phyloP scores from a whole-genome alignment of 2,888 invertebrate genomes.

The Chrysolina haemoptera region DNA sequence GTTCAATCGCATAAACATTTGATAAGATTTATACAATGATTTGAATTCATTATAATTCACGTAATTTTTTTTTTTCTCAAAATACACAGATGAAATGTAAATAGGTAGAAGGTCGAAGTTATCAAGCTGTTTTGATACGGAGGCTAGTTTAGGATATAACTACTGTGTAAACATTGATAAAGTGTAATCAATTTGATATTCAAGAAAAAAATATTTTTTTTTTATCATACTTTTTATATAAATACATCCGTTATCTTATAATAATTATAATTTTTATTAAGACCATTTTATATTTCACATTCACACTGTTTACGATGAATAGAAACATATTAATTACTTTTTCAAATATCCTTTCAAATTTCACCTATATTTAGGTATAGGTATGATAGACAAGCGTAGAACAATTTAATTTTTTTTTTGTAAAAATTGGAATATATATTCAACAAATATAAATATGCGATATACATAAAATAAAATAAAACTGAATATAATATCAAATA shows the following conservation, averaged over 20 bases:
- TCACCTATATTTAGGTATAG: no score
- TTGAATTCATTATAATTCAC: background rate
- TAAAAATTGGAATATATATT: no score
- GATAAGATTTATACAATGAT: no score
- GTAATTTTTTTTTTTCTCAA: background rate
- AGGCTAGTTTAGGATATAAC: background rate
- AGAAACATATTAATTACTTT: background rate
- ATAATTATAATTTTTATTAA: background rate
- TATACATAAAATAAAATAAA: no score
- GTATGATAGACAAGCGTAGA: no score
- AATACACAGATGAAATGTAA: background rate
- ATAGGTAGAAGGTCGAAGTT: constrained; percentile 1
- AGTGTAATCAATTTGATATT: background rate
- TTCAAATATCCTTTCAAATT: no score
- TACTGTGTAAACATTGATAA: constrained; percentile 1
- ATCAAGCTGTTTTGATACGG: background rate
- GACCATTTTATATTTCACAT: background rate
- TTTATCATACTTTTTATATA: background rate
- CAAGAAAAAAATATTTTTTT: background rate
- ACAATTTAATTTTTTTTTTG: no score
- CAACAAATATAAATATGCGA: no score
- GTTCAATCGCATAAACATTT: no score
- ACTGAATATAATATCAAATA: no score
- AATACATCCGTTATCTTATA: background rate
- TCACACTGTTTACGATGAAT: background rate